Base-by-base conservation (phyloP, 2,797 vertebrate genomes). In the Triplophysa yarkandensis region DNA sequence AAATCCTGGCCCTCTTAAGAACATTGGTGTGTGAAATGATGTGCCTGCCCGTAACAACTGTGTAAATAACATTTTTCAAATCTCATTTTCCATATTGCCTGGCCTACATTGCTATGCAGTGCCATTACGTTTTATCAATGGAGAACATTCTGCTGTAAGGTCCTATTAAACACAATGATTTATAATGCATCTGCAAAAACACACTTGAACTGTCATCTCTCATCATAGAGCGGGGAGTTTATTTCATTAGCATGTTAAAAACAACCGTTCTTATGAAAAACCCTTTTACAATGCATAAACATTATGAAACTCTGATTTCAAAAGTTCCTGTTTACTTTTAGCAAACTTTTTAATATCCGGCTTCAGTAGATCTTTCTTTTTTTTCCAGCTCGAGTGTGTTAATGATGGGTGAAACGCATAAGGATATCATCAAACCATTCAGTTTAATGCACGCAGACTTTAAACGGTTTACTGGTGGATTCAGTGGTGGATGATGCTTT, bases 41-140 rank as follows among this genome's bases (percentile, higher is more conserved):
- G 55, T 48, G 68, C 41, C 41, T 36, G 43, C 25, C 19, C 10
- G 10, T 61, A 25, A 48, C 21, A 71, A 61, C 17, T 13, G 17
- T 41, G 13, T 62, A 71, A 62, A 52, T 46, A 71, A 50, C 34
- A 4, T 27, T 71, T 71, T 10, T n/a, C 16, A 34, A 39, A 71
- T 63, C 16, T 23, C 3, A 34, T 71, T 61, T 67, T 41, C 28
- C n/a, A 21, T 34, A 13, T 44, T 27, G 43, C 44, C 58, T 71
- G 44, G 39, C 58, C 32, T 41, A 52, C 44, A 63, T 71, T 52
- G 32, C 69, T 52, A 7, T 71, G 69, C 32, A 39, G 27, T 48
- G 8, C 21, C 61, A 62, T 71, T 50, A 28, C 3, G 27, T 57
- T 55, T 7, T 17, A 52, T 71, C 16, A 71, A 71, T 50, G 58